phyloP scores from a whole-genome alignment of 1,140 invertebrate genomes.

The Platorchestia sp. region DNA sequence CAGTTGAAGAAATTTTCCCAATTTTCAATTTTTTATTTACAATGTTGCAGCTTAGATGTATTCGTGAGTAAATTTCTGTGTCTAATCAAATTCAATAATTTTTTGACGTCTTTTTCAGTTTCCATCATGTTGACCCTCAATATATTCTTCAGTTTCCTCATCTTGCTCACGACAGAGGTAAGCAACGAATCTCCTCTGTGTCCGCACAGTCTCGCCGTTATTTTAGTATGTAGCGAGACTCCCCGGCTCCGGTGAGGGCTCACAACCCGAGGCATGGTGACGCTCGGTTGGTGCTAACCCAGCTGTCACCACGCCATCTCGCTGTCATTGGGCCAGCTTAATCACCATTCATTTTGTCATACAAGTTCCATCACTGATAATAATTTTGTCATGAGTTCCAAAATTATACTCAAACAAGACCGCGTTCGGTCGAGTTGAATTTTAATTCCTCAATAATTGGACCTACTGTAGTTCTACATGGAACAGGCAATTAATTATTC shows the following conservation, averaged over 20 bases:
- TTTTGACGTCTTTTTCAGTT: constrained; percentile 14
- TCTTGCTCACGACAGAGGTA: background rate
- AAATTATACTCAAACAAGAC: background rate
- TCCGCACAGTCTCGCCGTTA: background rate
- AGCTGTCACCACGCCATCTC: background rate
- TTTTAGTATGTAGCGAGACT: background rate
- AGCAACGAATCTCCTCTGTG: background rate
- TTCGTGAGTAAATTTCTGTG: too few relatives aligned
- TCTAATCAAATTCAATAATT: background rate
- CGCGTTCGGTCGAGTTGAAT: background rate
- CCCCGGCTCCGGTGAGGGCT: too few relatives aligned
- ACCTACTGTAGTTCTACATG: too few relatives aligned
- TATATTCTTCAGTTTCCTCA: background rate
- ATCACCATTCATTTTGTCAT: background rate
- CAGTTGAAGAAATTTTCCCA: too few relatives aligned
- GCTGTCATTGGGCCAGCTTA: background rate
- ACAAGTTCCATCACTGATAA: too few relatives aligned
- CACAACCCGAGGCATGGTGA: background rate
- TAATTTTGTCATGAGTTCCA: background rate
- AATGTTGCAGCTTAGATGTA: too few relatives aligned
- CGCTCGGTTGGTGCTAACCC: background rate
- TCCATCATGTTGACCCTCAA: background rate
- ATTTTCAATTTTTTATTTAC: too few relatives aligned
- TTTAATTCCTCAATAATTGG: background rate
- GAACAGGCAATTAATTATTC: too few relatives aligned